These are phyloP conservation scores for Bos indicus DNA, from an alignment of 2,113 vertebrate species.

Conservation along the genomic window DNA sequence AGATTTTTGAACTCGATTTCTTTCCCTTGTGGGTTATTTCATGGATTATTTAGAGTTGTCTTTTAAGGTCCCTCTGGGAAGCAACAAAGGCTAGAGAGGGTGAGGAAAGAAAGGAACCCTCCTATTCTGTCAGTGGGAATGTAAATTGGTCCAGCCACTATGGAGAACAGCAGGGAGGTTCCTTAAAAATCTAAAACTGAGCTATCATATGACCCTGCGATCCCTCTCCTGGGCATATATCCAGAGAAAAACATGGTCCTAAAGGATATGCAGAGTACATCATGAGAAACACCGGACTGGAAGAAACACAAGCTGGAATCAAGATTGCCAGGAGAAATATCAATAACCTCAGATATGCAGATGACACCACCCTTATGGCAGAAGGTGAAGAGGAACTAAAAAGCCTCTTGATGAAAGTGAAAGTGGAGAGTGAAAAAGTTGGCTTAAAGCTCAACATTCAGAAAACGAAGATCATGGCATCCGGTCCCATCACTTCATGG, in stretches of 20 bases:
- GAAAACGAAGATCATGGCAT: no score
- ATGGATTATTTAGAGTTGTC: background rate
- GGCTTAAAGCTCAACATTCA: no score
- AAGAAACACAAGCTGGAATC: no score
- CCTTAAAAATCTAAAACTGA: background rate
- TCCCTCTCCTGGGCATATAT: background rate
- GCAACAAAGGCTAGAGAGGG: background rate
- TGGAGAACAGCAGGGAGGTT: background rate
- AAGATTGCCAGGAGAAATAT: no score
- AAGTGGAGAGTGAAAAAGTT: no score
- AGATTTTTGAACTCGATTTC: background rate
- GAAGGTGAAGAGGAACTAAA: no score
- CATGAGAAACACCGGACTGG: no score
- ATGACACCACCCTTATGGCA: no score
- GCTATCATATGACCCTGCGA: background rate
- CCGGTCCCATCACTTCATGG: no score
- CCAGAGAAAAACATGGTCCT: background rate
- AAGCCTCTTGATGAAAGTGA: no score
- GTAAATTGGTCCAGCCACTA: background rate
- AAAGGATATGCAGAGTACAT: background rate
- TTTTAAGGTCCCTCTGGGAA: background rate
- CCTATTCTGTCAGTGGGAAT: background rate
- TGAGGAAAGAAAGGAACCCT: background rate
- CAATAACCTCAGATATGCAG: no score
- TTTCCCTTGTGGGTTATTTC: background rate